These are phyloP conservation scores for Chondrilla cf. caribensis DNA, from an alignment of 37 sponge, comb jelly and placozoan genomes.

Conservation along the genomic window DNA sequence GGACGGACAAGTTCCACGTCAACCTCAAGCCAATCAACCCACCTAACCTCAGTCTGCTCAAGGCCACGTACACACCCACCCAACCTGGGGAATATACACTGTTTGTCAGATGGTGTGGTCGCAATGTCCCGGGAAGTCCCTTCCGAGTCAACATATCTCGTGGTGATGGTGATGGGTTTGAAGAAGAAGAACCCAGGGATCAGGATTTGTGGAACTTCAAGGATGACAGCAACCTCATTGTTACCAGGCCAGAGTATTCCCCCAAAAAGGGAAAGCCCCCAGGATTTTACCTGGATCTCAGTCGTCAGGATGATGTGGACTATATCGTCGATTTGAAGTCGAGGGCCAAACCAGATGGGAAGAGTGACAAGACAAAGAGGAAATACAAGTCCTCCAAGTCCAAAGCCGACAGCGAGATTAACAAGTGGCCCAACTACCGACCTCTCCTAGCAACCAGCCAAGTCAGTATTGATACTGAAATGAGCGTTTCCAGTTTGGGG, in stretches of 20 bases:
- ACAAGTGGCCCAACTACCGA: background rate
- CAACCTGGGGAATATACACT: constrained; percentile 72
- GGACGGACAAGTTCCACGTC: constrained; percentile 68
- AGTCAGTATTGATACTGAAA: background rate
- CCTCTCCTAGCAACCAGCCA: background rate
- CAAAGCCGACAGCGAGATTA: background rate
- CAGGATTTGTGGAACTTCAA: constrained; percentile 11
- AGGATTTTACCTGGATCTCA: constrained; percentile 5
- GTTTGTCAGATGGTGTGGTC: constrained; percentile 63
- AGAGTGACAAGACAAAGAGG: constrained; percentile 11
- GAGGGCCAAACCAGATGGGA: background rate
- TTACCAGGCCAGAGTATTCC: background rate
- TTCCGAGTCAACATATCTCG: constrained; percentile 47
- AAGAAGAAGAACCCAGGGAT: background rate
- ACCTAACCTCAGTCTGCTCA: constrained; percentile 55
- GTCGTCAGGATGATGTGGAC: constrained; percentile 1
- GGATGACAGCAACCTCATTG: constrained; percentile 6
- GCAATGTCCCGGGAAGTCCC: constrained; percentile 79
- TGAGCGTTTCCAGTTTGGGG: background rate
- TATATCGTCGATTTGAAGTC: background rate
- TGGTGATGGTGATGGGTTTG: constrained; percentile 12
- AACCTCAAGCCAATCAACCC: constrained; percentile 38
- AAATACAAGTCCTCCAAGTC: background rate
- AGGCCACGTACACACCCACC: constrained; percentile 53
- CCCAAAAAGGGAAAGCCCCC: background rate